Evolutionary conservation across 2,797 vertebrate species (phyloP).

Genomic region (Macropus fuliginosus): DNA sequence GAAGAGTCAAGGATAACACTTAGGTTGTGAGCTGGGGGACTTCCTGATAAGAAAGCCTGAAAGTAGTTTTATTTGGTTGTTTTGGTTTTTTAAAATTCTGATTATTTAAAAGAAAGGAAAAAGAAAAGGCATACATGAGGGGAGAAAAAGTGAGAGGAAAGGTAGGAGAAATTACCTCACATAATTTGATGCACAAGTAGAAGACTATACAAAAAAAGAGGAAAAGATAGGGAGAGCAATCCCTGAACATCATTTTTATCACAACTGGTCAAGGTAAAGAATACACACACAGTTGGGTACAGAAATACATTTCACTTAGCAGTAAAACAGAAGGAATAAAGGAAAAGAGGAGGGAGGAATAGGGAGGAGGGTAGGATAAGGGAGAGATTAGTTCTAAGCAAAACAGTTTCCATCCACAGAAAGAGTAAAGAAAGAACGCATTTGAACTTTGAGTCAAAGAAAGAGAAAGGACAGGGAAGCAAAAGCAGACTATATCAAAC

Average conservation of each 20-base stretch:
- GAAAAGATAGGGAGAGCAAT: neutral
- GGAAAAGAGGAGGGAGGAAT: slow-evolving; percentile 11
- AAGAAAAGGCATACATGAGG: neutral
- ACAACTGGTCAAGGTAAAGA: neutral
- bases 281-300: neutral
- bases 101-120: neutral
- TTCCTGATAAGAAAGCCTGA: neutral
- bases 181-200: neutral
- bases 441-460: neutral
- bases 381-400: neutral
- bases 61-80: neutral
- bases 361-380: slow-evolving; percentile 9
- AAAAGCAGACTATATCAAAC: neutral
- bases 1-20: neutral
- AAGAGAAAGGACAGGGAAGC: neutral
- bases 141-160: neutral
- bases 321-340: neutral
- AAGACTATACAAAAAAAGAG: neutral
- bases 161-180: neutral
- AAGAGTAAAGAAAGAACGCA: neutral
- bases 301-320: neutral
- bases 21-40: neutral
- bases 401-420: neutral
- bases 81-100: neutral
- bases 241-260: neutral